Evolutionary conservation across 2,888 invertebrate species (phyloP), one percentile per base, ranked within the genome.

Genomic region (Atherix ibis): DNA sequence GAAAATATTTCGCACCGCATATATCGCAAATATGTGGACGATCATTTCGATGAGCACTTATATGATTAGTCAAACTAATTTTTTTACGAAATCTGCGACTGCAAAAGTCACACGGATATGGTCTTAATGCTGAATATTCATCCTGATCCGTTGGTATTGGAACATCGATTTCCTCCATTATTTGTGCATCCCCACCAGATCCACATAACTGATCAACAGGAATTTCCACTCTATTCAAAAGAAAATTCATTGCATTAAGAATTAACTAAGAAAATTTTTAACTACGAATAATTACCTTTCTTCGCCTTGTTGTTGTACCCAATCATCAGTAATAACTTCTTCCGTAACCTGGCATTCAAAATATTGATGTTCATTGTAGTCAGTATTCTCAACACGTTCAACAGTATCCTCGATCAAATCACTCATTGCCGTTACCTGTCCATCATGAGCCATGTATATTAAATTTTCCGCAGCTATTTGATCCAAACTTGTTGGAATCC

Each of bases 51-150:
- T 85, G 84, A 0, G 82, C 78, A 5, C 83, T 76, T 81, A 85
- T 84, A 53, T 85, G 85, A 56, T 80, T 82, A 74, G 82, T 80
- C 1, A 85, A 64, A 40, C 80, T 82, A 4, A 77, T 77, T 51
- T 84, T 84, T 52, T 84, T 84, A 27, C 82, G 73, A 56, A 85
- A 85, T 40, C 84, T 67, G 1, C 83, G 70, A 40, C 81, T 82
- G 53, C 85, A 85, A 54, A 84, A 84, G 54, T 85, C 84, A 52
- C 85, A 85, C 0, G 85, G 84, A 65, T 80, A 83, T 0, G 84
- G 85, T 4, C 83, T 68, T 14, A 56, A 31, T 1, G 59, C 53
- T 12, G 73, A 71, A 48, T 76, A 76, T 45, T 81, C 79, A 51
- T 75, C 74, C 62, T 83, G 83, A 52, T 82, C 82, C 18, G 81